phyloP scores from a whole-genome alignment of 1,140 invertebrate species.

The Drosophila triauraria region DNA sequence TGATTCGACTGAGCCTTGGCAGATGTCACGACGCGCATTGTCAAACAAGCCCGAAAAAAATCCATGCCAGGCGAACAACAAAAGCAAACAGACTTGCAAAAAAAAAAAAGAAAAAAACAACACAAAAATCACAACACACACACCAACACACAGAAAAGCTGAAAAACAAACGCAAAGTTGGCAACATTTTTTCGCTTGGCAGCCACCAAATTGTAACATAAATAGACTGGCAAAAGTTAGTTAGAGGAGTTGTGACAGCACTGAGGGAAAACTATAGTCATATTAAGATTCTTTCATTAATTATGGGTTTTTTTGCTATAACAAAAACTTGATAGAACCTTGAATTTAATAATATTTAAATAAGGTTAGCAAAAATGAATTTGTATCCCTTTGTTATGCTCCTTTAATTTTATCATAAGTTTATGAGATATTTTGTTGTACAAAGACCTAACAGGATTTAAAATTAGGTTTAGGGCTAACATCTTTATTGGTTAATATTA shows the following conservation, averaged over 20 bases:
- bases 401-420: too few relatives aligned
- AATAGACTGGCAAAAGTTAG: conserved; percentile 79
- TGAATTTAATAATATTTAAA: too few relatives aligned
- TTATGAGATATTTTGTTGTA: too few relatives aligned
- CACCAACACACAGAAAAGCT: conserved; percentile 15
- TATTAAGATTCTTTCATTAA: too few relatives aligned
- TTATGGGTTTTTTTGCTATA: too few relatives aligned
- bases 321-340: too few relatives aligned
- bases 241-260: conserved; percentile 45
- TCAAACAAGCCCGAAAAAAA: conserved; percentile 73
- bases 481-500: too few relatives aligned
- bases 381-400: too few relatives aligned
- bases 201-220: conserved; percentile 82
- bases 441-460: too few relatives aligned
- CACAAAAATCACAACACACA: conserved; percentile 12
- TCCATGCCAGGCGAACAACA: conserved; percentile 41
- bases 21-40: conserved; percentile 85
- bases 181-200: conserved; percentile 79
- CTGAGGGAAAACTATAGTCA: neutral
- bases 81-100: conserved; percentile 15
- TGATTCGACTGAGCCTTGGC: conserved; percentile 54
- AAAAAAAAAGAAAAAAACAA: conserved; percentile 9
- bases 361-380: too few relatives aligned
- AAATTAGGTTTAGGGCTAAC: too few relatives aligned
- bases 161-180: conserved; percentile 66